Evolutionary conservation across 2,113 vertebrate species (phyloP).

Genomic region (Spilogale gracilis): DNA sequence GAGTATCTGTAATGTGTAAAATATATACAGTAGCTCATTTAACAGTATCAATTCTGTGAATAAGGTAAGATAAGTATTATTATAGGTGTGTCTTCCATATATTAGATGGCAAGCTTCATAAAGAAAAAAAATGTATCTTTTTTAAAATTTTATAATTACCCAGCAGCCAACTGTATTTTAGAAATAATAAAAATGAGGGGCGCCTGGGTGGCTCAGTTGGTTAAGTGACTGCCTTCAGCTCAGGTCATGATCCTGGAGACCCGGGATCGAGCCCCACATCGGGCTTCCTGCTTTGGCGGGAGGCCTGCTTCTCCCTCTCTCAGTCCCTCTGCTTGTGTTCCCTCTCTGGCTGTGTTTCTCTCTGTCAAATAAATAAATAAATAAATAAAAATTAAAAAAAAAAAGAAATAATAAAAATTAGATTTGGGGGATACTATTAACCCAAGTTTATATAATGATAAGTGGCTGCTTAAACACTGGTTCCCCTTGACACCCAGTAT

Average conservation of each 20-base stretch:
- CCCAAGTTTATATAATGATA: not conserved
- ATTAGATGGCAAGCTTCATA: constrained; percentile 1
- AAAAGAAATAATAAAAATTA: no score
- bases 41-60: constrained; percentile 38
- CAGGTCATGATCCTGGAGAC: no score
- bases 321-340: no score
- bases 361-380: no score
- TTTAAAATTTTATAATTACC: constrained; percentile 19
- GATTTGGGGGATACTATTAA: not conserved
- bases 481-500: not conserved
- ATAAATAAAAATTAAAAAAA: no score
- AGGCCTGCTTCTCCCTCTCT: no score
- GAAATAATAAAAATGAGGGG: constrained; percentile 16
- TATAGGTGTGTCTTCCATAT: not conserved
- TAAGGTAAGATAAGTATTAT: not conserved
- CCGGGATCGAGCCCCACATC: no score
- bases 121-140: not conserved
- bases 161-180: not conserved
- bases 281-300: no score
- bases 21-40: constrained; percentile 2
- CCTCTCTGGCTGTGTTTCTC: no score
- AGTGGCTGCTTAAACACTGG: not conserved
- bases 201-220: no score
- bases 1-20: not conserved
- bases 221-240: no score